Base-by-base conservation (phyloP, 1,140 invertebrate genomes). In the Maniola jurtina region DNA sequence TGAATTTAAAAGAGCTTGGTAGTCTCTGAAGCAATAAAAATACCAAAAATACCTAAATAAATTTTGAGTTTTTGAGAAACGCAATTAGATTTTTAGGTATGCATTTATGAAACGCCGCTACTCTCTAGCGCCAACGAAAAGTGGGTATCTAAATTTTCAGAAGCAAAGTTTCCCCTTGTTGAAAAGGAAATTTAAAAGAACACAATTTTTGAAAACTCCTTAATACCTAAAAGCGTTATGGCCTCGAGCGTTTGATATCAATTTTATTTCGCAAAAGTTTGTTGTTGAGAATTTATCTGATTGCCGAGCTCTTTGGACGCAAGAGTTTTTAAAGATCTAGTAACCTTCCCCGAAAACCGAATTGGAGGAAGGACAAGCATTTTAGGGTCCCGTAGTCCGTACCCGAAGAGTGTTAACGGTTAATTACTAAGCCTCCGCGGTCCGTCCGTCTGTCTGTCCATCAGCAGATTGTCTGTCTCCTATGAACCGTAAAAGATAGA, bases 221-320 rank as follows among this genome's bases (percentile, higher is more conserved):
- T 57, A 38, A 57, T 40, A 40, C 55, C 35, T 64, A 63, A 69
- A 70, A 64, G 59, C 62, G 36, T 66, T 47, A 64, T 60, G 58
- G 61, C 70, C 68, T 65, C 59, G 50, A 64, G 68, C 68, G 70
- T 72, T 70, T 65, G 71, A 67, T 68, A 78, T 81, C 68, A 79
- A 83, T 79, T 81, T 75, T 77, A 79, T 75, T 83, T 73, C 42
- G 42, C 55, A 61, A 68, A 81, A 81, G 13, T 66, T 66, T 61
- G 48, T 66, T 54, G 57, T 66, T 66, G 68, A 74, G 68, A 80
- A 75, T 83, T 83, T 74, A 77, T 82, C 80, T 80, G 80, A 80
- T 84, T 81, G 76, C 74, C 65, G 60, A 47, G 54, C 72, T 76
- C 70, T 71, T 75, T 75, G 67, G 66, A 63, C 75, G 72, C 11